Evolutionary conservation across 1,140 invertebrate species (phyloP), one percentile per base, ranked within the genome.

Genomic region (Campodea augens): DNA sequence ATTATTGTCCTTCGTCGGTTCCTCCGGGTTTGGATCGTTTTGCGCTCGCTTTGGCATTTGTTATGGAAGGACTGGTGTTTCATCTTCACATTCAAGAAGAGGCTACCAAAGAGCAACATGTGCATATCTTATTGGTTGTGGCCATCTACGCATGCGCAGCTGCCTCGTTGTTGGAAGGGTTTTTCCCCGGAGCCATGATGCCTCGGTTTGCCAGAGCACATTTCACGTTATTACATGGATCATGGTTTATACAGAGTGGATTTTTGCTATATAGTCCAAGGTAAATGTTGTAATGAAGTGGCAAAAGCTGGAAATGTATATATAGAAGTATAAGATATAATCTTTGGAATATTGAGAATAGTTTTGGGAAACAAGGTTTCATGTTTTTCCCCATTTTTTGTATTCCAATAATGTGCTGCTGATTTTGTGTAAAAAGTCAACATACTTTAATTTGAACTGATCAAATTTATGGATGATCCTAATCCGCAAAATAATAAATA

Each of bases 21-120:
- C 58, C 57, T 4, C 50, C 51, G 25, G 59, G 58, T 3, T 47
- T 64, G 3, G 54, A 57, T 3, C 60, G 63, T 51, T 48, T 64
- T 45, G 55, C 57, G 2, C 46, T 65, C 1, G 58, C 58, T 2
- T 57, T 63, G 29, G 62, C 61, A 18, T 65, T 65, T 29, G 58
- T 59, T 18, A 50, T 64, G 4, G 63, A 65, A 48, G 63, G 63
- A 5, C 57, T 64, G 41, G 49, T 64, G 12, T 62, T 63, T 43
- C 25, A 57, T 13, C 56, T 54, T 43, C 56, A 54, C 2, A 55
- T 51, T 37, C 21, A 48, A 5, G 49, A 49, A 22, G 47, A 49
- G 37, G 52, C 46, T 22, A 49, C 47, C 13, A 43, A 55, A 20
- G 52, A 60, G 10, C 58, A 58, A 40, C 46, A 50, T 22, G 57